Base-by-base conservation (phyloP, 2,888 invertebrate genomes). In the Patella pellucida region DNA sequence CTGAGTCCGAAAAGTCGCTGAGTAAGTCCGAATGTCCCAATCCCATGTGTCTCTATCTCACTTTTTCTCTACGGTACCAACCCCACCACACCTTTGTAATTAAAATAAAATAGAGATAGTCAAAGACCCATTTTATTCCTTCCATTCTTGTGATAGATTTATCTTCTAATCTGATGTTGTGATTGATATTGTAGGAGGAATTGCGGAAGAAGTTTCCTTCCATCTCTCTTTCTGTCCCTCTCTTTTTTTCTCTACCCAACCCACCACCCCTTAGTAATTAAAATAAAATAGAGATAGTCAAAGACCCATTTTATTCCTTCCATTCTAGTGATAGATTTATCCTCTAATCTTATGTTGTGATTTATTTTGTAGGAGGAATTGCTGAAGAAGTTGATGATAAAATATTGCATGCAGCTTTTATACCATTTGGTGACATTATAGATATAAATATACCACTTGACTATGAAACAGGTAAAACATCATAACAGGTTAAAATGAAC, bases 371-470 rank as follows among this genome's bases (percentile, higher is more conserved):
- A 87, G 93, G 93, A 73, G 93, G 93, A 3, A 85, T 93, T 72
- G 91, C 92, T 19, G 92, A 99, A 88, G 99, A 99, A 92, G 98
- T 98, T 0, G 97, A 97, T 85, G 97, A 98, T 87, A 97, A 98
- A 92, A 94, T 97, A 41, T 92, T 99, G 54, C 96, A 97, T 90
- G 97, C 97, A 74, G 99, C 99, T 0, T 99, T 99, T 89, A 96
- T 99, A 84, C 98, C 99, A 1, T 99, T 99, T 91, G 99, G 99
- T 12, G 99, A 99, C 90, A 95, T 99, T 78, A 94, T 97, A n/a
- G 98, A 99, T 90, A 96, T 99, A 69, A 97, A 98, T 92, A 97
- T 98, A 90, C 99, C 99, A 14, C 92, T 99, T 72, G 99, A 99
- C 92, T 99, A 98, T 92, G 98, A 99, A 92, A 92, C 92, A 76